phyloP scores from a whole-genome alignment of 1,140 invertebrate genomes.

The Drosophila mojavensis region DNA sequence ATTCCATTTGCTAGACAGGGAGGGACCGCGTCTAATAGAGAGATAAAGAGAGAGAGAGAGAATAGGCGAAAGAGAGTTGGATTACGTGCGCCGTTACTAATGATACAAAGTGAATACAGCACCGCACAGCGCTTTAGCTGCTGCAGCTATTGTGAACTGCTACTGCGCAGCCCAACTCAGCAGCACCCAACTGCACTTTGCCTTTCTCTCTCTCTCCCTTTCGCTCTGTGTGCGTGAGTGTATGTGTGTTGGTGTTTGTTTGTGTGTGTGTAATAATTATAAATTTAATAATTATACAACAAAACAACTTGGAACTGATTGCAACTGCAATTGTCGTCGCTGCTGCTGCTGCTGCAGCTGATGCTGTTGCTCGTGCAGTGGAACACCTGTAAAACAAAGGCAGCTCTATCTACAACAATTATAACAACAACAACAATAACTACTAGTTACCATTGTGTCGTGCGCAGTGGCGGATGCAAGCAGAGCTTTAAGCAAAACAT shows the following conservation, averaged over 20 bases:
- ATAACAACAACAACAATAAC: conserved; percentile 36
- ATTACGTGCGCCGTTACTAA: conserved; percentile 80
- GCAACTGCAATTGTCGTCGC: conserved; percentile 42
- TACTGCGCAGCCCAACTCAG: conserved; percentile 24
- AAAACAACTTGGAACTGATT: conserved; percentile 76
- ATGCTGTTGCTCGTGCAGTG: conserved; percentile 66
- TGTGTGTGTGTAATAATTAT: conserved; percentile 64
- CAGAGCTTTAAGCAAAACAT: conserved; percentile 46
- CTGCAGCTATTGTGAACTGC: conserved; percentile 30
- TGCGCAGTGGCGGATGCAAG: conserved; percentile 65
- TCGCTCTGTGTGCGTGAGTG: conserved; percentile 11
- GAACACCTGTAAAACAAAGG: conserved; percentile 81
- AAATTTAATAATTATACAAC: conserved; percentile 82
- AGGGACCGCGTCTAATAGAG: conserved; percentile 12
- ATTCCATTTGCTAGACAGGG: conserved; percentile 33
- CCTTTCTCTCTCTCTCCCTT: conserved; percentile 29
- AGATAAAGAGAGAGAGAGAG: conserved; percentile 29
- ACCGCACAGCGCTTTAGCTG: conserved; percentile 12
- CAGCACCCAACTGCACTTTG: conserved; percentile 22
- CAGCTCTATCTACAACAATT: conserved; percentile 61
- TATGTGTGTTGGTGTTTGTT: neutral
- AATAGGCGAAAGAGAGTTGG: conserved; percentile 46
- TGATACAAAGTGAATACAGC: conserved; percentile 78
- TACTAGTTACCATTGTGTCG: conserved; percentile 50
- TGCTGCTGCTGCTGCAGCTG: conserved; percentile 28